Conservation (phyloP, 1,140 invertebrate genomes). For the Tetramorium simillimum region DNA sequence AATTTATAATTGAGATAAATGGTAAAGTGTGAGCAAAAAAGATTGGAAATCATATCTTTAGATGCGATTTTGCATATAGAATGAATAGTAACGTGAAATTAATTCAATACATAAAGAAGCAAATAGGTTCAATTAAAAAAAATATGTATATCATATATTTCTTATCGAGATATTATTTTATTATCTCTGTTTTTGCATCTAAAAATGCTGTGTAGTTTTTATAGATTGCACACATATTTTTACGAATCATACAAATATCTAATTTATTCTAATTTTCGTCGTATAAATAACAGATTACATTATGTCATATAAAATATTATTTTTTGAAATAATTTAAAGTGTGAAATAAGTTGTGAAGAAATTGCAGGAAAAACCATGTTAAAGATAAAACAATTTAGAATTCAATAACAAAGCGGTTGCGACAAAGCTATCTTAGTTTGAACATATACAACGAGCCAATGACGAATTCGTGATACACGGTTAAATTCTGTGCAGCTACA, state of each 20-base stretch:
- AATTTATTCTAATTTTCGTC: neutral
- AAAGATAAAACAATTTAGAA: neutral
- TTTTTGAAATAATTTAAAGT: neutral
- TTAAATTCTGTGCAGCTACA: constrained; percentile 2
- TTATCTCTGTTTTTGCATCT: neutral
- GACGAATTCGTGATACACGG: neutral
- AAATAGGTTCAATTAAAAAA: neutral
- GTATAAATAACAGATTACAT: neutral
- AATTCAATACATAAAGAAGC: neutral
- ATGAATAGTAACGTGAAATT: neutral
- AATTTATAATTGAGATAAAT: neutral
- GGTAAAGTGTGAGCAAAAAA: neutral
- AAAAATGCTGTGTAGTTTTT: neutral
- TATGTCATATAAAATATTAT: neutral
- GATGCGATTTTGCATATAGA: neutral
- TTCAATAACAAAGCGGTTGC: neutral
- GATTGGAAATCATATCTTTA: neutral
- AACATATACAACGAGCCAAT: neutral
- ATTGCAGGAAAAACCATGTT: neutral
- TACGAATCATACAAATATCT: neutral
- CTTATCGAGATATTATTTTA: neutral
- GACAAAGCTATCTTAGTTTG: neutral
- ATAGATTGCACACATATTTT: neutral
- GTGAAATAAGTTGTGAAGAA: neutral
- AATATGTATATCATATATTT: neutral